phyloP scores from a whole-genome alignment of 2,113 vertebrate species.

The Gadus chalcogrammus region DNA sequence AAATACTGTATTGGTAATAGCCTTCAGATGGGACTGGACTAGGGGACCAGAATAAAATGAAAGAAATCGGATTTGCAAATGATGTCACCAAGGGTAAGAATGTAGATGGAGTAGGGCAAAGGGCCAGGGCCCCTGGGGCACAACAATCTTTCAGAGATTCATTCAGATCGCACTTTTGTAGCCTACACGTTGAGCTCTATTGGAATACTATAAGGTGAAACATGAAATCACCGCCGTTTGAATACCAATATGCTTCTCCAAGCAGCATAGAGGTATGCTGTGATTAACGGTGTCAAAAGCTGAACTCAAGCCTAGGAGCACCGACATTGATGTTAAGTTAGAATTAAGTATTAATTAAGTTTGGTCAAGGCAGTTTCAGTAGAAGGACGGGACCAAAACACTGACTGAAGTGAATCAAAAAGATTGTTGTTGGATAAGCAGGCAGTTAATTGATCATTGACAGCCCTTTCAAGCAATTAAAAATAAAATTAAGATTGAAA shows the following conservation, averaged over 20 bases:
- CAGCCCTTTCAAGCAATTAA: too few species aligned
- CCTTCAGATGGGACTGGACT: background rate
- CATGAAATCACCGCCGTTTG: background rate
- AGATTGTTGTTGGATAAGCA: background rate
- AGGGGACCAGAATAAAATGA: background rate
- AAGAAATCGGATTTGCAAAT: background rate
- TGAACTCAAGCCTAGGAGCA: background rate
- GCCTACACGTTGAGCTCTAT: background rate
- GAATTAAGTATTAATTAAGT: background rate
- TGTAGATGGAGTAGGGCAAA: background rate
- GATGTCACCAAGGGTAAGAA: constrained; percentile 1
- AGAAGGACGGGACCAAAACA: too few species aligned
- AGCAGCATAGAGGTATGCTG: constrained; percentile 1
- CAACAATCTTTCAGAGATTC: background rate
- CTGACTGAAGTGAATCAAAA: background rate
- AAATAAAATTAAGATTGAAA: too few species aligned
- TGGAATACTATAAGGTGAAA: background rate
- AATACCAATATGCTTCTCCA: constrained; percentile 6
- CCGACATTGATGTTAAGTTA: background rate
- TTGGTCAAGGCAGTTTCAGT: too few species aligned
- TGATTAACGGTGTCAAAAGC: background rate
- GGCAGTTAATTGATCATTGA: background rate
- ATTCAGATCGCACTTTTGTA: background rate
- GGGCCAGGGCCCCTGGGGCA: constrained; percentile 7
- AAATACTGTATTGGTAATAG: background rate